These are phyloP conservation scores for Sialis lutaria DNA, from an alignment of 2,888 invertebrate genomes.

Conservation along the genomic window DNA sequence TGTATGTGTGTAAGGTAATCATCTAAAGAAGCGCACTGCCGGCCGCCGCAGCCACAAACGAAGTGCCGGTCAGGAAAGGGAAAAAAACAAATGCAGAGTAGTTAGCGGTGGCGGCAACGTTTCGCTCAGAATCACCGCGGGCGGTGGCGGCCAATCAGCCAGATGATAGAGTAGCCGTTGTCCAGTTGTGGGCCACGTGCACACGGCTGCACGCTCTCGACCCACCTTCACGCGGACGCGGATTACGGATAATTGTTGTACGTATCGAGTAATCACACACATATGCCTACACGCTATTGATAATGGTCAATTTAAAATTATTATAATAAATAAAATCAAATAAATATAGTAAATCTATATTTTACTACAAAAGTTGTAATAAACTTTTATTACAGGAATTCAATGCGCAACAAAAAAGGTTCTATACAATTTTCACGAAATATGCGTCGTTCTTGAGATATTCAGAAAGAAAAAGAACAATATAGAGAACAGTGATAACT, in stretches of 20 bases:
- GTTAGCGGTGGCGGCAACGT: neutral
- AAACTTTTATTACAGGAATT: too few relatives aligned
- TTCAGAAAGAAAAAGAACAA: too few relatives aligned
- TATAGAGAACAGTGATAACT: too few relatives aligned
- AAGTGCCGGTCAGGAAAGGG: neutral
- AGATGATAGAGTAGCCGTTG: constrained; percentile 8
- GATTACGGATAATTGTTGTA: neutral
- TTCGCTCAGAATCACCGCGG: constrained; percentile 6
- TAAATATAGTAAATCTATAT: too few relatives aligned
- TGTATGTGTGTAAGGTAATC: too few relatives aligned
- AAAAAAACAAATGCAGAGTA: neutral
- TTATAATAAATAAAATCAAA: neutral
- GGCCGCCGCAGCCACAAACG: neutral
- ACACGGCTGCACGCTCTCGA: constrained; percentile 3
- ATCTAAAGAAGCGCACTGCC: too few relatives aligned
- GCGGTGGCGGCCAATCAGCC: constrained; percentile 9
- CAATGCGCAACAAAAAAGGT: too few relatives aligned
- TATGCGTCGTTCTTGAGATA: too few relatives aligned
- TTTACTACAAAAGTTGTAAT: too few relatives aligned
- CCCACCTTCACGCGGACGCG: neutral
- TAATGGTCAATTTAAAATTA: neutral
- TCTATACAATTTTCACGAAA: too few relatives aligned
- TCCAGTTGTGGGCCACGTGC: constrained; percentile 6
- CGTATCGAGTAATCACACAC: neutral
- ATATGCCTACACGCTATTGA: neutral